Conservation (phyloP, 2,797 vertebrate species). For the Pipistrellus nathusii region DNA sequence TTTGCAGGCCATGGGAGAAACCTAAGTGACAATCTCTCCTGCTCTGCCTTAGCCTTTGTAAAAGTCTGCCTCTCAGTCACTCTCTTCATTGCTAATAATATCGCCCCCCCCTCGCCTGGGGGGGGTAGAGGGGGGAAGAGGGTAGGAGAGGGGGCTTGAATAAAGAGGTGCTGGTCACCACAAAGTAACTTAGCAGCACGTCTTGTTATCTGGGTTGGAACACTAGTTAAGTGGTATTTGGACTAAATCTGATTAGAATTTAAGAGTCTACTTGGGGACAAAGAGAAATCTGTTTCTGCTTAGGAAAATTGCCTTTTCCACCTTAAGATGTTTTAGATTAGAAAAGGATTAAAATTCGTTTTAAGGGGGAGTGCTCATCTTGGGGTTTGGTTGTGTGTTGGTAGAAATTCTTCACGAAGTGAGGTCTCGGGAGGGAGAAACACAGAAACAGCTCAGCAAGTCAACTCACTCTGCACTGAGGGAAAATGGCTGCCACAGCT, state of each 20-base stretch:
- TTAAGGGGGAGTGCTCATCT: slow-evolving; percentile 49
- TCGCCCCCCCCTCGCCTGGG: neutral
- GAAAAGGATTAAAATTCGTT: slow-evolving; percentile 60
- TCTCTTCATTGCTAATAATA: slow-evolving; percentile 65
- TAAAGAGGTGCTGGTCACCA: slow-evolving; percentile 73
- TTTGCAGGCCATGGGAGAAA: slow-evolving; percentile 53
- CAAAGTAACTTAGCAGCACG: slow-evolving; percentile 60
- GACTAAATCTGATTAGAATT: slow-evolving; percentile 62
- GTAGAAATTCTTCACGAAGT: slow-evolving; percentile 58
- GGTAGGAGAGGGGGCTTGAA: neutral
- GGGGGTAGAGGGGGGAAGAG: no score
- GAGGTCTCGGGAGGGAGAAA: neutral
- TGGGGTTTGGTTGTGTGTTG: neutral
- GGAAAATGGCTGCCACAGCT: neutral
- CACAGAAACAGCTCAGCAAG: neutral
- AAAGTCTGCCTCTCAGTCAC: slow-evolving; percentile 5
- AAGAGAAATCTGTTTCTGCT: slow-evolving; percentile 67
- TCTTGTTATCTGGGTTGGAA: slow-evolving; percentile 49
- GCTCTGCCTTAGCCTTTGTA: slow-evolving; percentile 43
- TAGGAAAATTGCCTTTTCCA: slow-evolving; percentile 58
- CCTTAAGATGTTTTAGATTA: slow-evolving; percentile 38
- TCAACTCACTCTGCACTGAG: neutral
- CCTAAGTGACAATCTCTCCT: neutral
- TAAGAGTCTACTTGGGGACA: slow-evolving; percentile 54
- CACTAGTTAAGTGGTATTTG: neutral